These are phyloP conservation scores for Bellardia bayeri DNA, from an alignment of 2,888 invertebrate species.

Conservation along the genomic window DNA sequence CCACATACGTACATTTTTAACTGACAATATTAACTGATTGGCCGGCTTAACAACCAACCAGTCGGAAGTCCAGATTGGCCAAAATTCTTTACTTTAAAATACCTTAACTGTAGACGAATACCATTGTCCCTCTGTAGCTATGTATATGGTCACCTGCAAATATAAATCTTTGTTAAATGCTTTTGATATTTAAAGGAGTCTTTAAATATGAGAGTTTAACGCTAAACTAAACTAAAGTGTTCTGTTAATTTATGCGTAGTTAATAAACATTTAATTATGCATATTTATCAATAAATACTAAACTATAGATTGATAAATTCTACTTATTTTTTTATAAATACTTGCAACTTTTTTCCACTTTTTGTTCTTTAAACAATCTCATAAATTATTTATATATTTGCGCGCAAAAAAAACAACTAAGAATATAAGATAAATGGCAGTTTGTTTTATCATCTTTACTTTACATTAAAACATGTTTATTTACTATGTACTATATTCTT, in stretches of 20 bases:
- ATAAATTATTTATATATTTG: slow-evolving; percentile 66
- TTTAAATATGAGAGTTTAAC: slow-evolving; percentile 14
- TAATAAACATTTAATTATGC: slow-evolving; percentile 65
- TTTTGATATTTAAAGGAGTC: slow-evolving; percentile 25
- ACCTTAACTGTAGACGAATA: no score
- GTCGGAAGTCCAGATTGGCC: no score
- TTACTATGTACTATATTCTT: slow-evolving; percentile 53
- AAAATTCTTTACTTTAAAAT: no score
- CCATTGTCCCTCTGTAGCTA: not conserved
- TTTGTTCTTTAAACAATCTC: slow-evolving; percentile 25
- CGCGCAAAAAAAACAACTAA: slow-evolving; percentile 6
- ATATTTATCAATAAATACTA: slow-evolving; percentile 69
- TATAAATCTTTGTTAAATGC: slow-evolving; percentile 50
- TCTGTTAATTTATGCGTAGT: slow-evolving; percentile 68
- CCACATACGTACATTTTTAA: no score
- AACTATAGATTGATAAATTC: slow-evolving; percentile 52
- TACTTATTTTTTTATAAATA: slow-evolving; percentile 31
- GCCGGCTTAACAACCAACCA: not conserved
- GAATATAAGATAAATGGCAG: slow-evolving; percentile 45
- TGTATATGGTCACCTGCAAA: slow-evolving; percentile 38
- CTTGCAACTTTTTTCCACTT: not conserved
- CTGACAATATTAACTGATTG: no score
- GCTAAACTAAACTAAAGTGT: slow-evolving; percentile 46
- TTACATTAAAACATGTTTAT: slow-evolving; percentile 60
- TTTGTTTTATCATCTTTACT: slow-evolving; percentile 52